These are phyloP conservation scores for Ectemnius cavifrons DNA, from an alignment of 2,888 invertebrate species.

Conservation along the genomic window DNA sequence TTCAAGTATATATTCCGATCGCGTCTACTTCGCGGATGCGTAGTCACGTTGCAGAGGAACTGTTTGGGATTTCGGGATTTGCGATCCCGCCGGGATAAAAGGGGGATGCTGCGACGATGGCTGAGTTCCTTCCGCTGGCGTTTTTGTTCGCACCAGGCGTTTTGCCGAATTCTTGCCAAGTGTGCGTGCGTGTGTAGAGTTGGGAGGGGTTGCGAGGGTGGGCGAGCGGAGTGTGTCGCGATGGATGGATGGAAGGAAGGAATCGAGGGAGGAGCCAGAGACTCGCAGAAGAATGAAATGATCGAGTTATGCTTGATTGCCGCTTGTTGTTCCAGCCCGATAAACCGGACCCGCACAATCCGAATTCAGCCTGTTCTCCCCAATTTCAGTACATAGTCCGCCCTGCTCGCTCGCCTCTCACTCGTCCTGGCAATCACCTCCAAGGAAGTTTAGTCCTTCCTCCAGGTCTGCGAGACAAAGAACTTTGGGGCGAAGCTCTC, in stretches of 20 bases:
- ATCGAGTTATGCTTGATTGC: slow-evolving; percentile 76
- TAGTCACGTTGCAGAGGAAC: slow-evolving; percentile 24
- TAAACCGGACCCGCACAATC: slow-evolving; percentile 70
- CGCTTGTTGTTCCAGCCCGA: slow-evolving; percentile 76
- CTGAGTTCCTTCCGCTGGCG: background rate
- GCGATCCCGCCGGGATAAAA: slow-evolving; percentile 52
- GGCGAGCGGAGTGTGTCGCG: slow-evolving; percentile 20
- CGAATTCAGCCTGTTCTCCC: slow-evolving; percentile 62
- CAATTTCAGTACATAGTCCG: slow-evolving; percentile 55
- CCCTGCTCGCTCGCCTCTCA: background rate
- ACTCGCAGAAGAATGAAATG: slow-evolving; percentile 72
- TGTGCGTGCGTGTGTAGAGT: slow-evolving; percentile 5
- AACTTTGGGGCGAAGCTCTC: background rate
- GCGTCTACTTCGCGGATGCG: slow-evolving; percentile 27
- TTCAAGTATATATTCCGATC: slow-evolving; percentile 43
- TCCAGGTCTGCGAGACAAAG: slow-evolving; percentile 2
- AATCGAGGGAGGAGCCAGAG: slow-evolving; percentile 59
- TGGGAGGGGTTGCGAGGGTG: background rate
- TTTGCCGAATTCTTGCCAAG: background rate
- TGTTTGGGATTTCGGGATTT: slow-evolving; percentile 65
- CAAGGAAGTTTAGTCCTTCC: slow-evolving; percentile 17
- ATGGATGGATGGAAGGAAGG: slow-evolving; percentile 18
- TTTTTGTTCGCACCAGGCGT: background rate
- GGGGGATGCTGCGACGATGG: slow-evolving; percentile 21
- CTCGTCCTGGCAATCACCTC: slow-evolving; percentile 38